Base-by-base conservation (phyloP, 2,113 vertebrate species). In the Phoenicopterus ruber region DNA sequence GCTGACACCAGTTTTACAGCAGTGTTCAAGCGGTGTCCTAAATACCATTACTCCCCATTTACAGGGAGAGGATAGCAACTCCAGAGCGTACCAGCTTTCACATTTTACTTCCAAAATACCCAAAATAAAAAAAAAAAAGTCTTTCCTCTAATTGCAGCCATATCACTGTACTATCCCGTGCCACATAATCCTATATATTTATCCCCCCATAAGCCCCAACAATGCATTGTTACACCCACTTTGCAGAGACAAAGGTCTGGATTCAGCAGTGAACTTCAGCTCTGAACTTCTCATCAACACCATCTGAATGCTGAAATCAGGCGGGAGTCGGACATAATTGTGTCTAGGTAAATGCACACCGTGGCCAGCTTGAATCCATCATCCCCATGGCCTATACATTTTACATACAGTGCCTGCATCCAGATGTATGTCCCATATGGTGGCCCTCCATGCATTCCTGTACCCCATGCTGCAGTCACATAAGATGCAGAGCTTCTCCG, bases 241-340 rank as follows among this genome's bases (percentile, higher is more conserved):
- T 66, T 31, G 42, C 55, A 93, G 54, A 42, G 50, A 10, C 13
- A 77, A 77, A 76, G 13, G 7, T 47, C 52, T 65, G 19, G 28
- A 62, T 70, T 74, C 40, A 79, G 47, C 44, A 86, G 3, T 2
- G 28, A 69, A 57, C 54, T 67, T 83, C 36, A 77, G 4, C 57
- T 63, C 42, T 76, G 38, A 76, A 29, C 42, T 46, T 77, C 70
- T 82, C 29, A 76, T 10, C 52, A 54, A 82, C 52, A 19, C 55
- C 66, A 57, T 20, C 40, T 5, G 7, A 38, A 32, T 47, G 47
- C n/a, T 50, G 36, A 55, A 91, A 82, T 29, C 49, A 54, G 31
- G 24, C 12, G 4, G 3, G 3, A 32, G 10, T 3, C 42, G 20
- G 6, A 65, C 5, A 12, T 13, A 52, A 9, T 1, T 31, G 17